Conservation (phyloP, 2,888 invertebrate genomes). For the Aromia moschata region DNA sequence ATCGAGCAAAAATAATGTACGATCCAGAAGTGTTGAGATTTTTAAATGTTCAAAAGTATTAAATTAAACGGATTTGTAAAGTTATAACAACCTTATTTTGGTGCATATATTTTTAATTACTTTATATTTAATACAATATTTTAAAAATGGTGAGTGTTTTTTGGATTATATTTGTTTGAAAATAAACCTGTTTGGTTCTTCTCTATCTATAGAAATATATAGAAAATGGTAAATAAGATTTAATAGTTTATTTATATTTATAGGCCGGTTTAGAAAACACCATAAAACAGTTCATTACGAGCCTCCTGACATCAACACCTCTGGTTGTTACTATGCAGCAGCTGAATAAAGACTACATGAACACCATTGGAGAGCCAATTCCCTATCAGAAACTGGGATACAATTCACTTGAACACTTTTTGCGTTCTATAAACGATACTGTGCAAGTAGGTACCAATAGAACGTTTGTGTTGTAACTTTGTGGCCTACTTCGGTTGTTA, state of each 20-base stretch:
- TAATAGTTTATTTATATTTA: not conserved
- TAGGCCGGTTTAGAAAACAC: conserved; percentile 20
- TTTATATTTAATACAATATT: not conserved
- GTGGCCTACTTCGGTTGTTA: no score
- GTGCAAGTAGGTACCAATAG: conserved; percentile 43
- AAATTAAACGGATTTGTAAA: no score
- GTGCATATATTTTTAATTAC: not conserved
- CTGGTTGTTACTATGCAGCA: conserved; percentile 41
- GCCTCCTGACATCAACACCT: conserved; percentile 49
- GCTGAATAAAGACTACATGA: conserved; percentile 47
- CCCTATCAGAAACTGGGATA: conserved; percentile 48
- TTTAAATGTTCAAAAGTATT: no score
- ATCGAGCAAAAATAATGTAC: no score
- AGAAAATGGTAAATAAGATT: no score
- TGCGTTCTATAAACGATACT: conserved; percentile 49
- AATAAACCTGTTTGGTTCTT: not conserved
- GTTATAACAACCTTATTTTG: no score
- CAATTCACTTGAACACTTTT: conserved; percentile 45
- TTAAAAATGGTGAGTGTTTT: conserved; percentile 1
- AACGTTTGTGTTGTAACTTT: no score
- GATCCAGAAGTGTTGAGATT: no score
- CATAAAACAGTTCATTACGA: conserved; percentile 43
- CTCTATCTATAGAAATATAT: no score
- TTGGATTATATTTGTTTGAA: not conserved
- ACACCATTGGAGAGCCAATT: conserved; percentile 46